Evolutionary conservation across 2,888 invertebrate genomes (phyloP).

Genomic region (Drosophila recens): DNA sequence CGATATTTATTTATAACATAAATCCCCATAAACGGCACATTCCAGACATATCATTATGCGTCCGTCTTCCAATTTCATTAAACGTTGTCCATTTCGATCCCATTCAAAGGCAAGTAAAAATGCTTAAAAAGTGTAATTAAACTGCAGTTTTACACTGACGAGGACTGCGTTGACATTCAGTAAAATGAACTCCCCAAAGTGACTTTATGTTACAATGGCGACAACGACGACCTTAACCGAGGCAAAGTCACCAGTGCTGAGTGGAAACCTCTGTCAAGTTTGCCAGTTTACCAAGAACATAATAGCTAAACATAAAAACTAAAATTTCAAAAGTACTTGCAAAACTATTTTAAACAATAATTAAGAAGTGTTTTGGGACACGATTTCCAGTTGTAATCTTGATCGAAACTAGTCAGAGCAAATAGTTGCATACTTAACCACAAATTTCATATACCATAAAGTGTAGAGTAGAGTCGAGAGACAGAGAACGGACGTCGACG

Average conservation of each 20-base stretch:
- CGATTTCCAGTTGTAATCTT: constrained; percentile 6
- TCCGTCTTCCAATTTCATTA: constrained; percentile 49
- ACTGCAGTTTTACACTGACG: constrained; percentile 60
- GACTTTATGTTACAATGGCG: constrained; percentile 30
- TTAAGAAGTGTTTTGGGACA: constrained; percentile 23
- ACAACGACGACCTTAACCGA: constrained; percentile 43
- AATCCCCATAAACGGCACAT: constrained; percentile 17
- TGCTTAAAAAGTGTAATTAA: constrained; percentile 66
- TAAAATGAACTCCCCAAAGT: constrained; percentile 44
- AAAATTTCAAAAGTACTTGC: constrained; percentile 10
- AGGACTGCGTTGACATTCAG: constrained; percentile 52
- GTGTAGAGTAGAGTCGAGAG: constrained; percentile 20
- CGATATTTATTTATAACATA: constrained; percentile 9
- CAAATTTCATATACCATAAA: constrained; percentile 5
- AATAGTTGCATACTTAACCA: background rate
- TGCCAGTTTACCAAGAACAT: constrained; percentile 22
- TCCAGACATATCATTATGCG: constrained; percentile 15
- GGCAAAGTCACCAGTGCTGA: constrained; percentile 47
- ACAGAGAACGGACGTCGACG: constrained; percentile 6
- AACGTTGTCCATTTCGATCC: constrained; percentile 49
- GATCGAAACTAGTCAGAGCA: constrained; percentile 5
- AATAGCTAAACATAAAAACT: constrained; percentile 20
- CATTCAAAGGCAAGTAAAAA: constrained; percentile 60
- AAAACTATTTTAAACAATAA: constrained; percentile 7
- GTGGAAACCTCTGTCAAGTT: constrained; percentile 28